Conservation (phyloP, 2,888 invertebrate genomes). For the Orchesellides sinensis region DNA sequence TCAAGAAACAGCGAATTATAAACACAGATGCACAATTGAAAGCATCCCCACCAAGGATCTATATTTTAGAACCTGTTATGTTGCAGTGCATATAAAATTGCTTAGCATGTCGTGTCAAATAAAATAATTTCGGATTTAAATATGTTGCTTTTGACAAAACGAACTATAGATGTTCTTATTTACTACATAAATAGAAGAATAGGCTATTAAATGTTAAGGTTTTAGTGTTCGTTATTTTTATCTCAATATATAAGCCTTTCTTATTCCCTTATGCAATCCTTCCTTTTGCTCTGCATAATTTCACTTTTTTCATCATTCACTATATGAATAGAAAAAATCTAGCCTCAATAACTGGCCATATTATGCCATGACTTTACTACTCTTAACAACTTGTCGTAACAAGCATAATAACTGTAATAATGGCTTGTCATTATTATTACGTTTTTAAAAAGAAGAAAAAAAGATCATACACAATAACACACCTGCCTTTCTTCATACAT, state of each 20-base stretch:
- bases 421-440: constrained; percentile 18
- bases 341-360: not conserved
- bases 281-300: not conserved
- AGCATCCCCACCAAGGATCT: too few species aligned
- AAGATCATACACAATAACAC: not conserved
- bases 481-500: not conserved
- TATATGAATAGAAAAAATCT: constrained; percentile 13
- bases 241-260: not conserved
- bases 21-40: too few species aligned
- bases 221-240: too few species aligned
- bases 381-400: constrained; percentile 57
- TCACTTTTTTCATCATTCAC: constrained; percentile 43
- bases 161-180: not conserved
- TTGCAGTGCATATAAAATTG: too few species aligned
- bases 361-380: constrained; percentile 19
- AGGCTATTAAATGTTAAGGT: too few species aligned
- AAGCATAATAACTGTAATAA: constrained; percentile 44
- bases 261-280: not conserved
- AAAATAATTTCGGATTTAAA: not conserved
- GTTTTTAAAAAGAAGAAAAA: constrained; percentile 5
- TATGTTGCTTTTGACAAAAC: not conserved
- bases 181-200: not conserved
- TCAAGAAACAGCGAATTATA: too few species aligned
- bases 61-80: too few species aligned
- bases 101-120: too few species aligned